phyloP scores from a whole-genome alignment of 1,140 invertebrate species.

The Hycleus phaleratus region DNA sequence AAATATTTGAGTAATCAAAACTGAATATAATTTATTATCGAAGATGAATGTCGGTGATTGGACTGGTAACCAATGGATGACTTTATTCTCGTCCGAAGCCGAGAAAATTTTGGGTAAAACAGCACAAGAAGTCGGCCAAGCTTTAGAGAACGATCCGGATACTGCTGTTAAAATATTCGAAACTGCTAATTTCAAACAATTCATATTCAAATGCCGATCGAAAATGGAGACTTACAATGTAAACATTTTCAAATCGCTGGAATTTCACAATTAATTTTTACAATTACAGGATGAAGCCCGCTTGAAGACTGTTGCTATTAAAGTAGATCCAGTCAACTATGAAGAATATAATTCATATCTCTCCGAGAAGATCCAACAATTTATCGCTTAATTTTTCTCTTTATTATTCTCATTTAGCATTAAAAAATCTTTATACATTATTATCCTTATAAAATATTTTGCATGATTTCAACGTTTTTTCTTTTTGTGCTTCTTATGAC shows the following conservation, averaged over 20 bases:
- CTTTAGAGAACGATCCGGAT: conserved; percentile 54
- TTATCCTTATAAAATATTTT: too few relatives aligned
- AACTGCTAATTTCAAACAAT: conserved; percentile 69
- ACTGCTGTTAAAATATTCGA: conserved; percentile 57
- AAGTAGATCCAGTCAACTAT: conserved; percentile 63
- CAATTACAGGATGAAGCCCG: conserved; percentile 70
- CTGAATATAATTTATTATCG: conserved; percentile 15
- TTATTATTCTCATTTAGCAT: too few relatives aligned
- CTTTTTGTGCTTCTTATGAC: conserved; percentile 7
- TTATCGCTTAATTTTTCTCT: conserved; percentile 1
- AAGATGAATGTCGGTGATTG: conserved; percentile 75
- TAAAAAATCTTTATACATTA: too few relatives aligned
- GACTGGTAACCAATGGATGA: conserved; percentile 76
- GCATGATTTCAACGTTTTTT: neutral
- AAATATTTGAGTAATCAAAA: neutral
- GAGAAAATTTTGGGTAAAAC: conserved; percentile 70
- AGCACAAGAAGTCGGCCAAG: conserved; percentile 70
- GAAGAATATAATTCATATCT: conserved; percentile 66
- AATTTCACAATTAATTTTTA: conserved; percentile 6
- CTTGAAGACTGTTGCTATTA: conserved; percentile 64
- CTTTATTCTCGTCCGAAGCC: conserved; percentile 80
- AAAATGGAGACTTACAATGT: conserved; percentile 89
- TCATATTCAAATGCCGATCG: conserved; percentile 71
- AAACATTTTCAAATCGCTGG: conserved; percentile 24
- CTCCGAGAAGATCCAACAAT: conserved; percentile 30